Evolutionary conservation across 1,140 invertebrate species (phyloP).

Genomic region (Calosoma granatense): DNA sequence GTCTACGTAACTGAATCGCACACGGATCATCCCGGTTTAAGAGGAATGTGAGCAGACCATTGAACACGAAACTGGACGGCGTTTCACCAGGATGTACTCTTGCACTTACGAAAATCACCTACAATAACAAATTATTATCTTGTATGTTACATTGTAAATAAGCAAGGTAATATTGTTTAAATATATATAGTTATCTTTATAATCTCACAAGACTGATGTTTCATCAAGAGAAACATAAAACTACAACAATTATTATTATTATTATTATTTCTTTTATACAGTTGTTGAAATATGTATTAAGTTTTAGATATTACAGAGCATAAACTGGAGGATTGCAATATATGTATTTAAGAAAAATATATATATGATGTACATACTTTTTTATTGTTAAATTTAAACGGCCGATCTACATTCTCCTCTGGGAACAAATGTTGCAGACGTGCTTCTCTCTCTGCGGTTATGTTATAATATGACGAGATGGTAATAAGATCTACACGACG

Average conservation of each 20-base stretch:
- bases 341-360: neutral
- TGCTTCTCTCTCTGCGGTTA: constrained; percentile 57
- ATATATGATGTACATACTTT: too few species aligned
- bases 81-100: constrained; percentile 91
- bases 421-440: constrained; percentile 70
- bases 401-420: constrained; percentile 49
- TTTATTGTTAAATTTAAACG: constrained; percentile 63
- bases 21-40: constrained; percentile 64
- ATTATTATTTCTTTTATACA: too few species aligned
- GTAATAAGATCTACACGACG: constrained; percentile 79
- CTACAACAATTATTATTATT: neutral
- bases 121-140: constrained; percentile 20
- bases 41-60: constrained; percentile 76
- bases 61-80: constrained; percentile 88
- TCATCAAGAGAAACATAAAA: neutral
- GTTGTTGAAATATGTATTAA: too few species aligned
- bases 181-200: neutral
- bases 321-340: too few species aligned
- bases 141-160: neutral
- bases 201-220: neutral
- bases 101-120: constrained; percentile 78
- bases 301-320: too few species aligned
- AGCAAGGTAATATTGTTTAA: too few species aligned
- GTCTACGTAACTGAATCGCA: constrained; percentile 56
- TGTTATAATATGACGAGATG: constrained; percentile 73